These are phyloP conservation scores for Hestina assimilis DNA, from an alignment of 1,140 invertebrate genomes.

Conservation along the genomic window DNA sequence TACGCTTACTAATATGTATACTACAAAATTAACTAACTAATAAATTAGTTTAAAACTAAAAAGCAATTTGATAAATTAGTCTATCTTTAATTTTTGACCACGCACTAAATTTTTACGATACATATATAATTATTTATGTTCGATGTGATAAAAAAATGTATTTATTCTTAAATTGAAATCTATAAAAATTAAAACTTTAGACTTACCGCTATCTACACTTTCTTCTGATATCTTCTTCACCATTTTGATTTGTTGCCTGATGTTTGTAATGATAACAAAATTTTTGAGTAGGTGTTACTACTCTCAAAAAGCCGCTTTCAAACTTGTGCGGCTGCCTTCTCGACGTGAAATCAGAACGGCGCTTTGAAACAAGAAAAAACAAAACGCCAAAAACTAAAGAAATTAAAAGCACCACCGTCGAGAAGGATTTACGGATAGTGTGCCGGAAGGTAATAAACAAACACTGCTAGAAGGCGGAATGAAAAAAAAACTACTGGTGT, in stretches of 20 bases:
- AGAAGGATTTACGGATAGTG: constrained; percentile 72
- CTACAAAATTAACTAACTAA: no score
- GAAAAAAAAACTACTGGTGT: constrained; percentile 71
- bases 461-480: constrained; percentile 75
- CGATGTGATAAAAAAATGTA: no score
- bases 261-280: constrained; percentile 65
- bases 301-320: constrained; percentile 76
- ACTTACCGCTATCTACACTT: constrained; percentile 76
- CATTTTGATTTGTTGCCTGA: constrained; percentile 70
- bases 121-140: no score
- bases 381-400: constrained; percentile 59
- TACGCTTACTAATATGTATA: no score
- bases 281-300: constrained; percentile 70
- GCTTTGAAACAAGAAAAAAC: constrained; percentile 62
- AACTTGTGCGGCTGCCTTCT: constrained; percentile 75
- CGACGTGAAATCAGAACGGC: constrained; percentile 75
- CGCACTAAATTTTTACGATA: no score
- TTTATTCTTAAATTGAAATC: background rate
- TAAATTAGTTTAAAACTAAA: no score
- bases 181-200: background rate
- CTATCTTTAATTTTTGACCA: no score
- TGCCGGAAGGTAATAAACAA: constrained; percentile 76
- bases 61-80: no score
- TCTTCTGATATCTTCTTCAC: constrained; percentile 79
- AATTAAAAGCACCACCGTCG: constrained; percentile 67